These are phyloP conservation scores for Thymelicus lineola DNA, from an alignment of 2,888 invertebrate genomes.

Conservation along the genomic window DNA sequence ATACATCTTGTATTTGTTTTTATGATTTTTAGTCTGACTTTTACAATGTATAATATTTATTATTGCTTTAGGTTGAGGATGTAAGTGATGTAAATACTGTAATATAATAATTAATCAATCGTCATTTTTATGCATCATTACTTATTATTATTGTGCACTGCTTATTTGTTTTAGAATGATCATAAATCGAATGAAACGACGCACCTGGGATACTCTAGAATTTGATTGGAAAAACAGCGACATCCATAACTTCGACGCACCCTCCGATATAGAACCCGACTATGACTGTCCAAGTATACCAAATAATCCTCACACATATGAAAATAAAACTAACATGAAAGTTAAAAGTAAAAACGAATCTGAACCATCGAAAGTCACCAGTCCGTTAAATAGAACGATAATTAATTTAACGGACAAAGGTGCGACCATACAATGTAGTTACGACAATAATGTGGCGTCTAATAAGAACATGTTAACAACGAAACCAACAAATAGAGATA, in stretches of 20 bases:
- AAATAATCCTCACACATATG: slow-evolving; percentile 76
- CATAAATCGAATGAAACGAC: slow-evolving; percentile 74
- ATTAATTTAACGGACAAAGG: slow-evolving; percentile 90
- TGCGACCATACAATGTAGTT: slow-evolving; percentile 88
- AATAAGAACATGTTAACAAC: slow-evolving; percentile 70
- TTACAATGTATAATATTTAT: neutral
- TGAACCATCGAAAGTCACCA: slow-evolving; percentile 53
- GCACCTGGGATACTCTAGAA: slow-evolving; percentile 87
- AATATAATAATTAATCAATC: neutral
- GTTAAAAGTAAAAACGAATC: slow-evolving; percentile 68
- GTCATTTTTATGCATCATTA: neutral
- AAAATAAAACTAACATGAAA: slow-evolving; percentile 68
- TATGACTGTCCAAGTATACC: slow-evolving; percentile 80
- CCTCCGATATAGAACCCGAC: slow-evolving; percentile 79
- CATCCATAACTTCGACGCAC: slow-evolving; percentile 79
- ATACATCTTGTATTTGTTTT: too few species aligned
- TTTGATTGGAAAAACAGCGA: slow-evolving; percentile 82
- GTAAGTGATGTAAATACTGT: neutral
- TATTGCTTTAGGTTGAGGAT: neutral
- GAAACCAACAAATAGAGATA: slow-evolving; percentile 62
- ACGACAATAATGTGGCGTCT: slow-evolving; percentile 75
- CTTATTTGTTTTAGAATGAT: slow-evolving; percentile 66
- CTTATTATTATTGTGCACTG: neutral
- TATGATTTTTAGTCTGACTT: too few species aligned
- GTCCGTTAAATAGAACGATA: slow-evolving; percentile 88